Percentiles rank a stretch among this genome's conserved stretches.
Conservation (phyloP, 2,797 vertebrate species). For the Ibycter americanus region DNA sequence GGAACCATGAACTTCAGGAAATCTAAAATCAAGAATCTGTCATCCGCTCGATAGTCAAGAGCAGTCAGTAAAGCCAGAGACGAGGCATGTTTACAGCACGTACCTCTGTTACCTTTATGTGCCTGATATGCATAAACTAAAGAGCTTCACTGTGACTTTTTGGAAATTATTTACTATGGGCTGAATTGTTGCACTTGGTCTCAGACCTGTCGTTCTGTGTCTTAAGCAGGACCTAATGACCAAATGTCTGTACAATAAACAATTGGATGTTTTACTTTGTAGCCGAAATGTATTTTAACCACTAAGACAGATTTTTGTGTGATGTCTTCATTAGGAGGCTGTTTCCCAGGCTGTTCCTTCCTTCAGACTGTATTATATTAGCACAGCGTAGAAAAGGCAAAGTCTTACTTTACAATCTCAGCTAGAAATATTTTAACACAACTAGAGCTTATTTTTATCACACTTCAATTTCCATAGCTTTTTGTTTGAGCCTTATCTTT, state of each 20-base stretch:
- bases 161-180: background rate
- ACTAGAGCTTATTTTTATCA: constrained; percentile 37
- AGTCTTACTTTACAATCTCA: background rate
- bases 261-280: background rate
- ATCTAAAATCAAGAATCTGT: background rate
- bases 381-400: background rate
- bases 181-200: background rate
- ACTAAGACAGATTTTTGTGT: background rate
- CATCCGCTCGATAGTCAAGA: background rate
- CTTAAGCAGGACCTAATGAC: background rate
- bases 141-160: background rate
- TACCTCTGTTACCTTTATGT: background rate
- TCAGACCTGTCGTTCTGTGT: background rate
- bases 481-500: constrained; percentile 35
- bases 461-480: constrained; percentile 25
- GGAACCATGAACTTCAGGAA: background rate
- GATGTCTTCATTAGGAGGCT: background rate
- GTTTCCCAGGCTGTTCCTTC: background rate
- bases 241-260: background rate
- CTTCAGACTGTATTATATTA: background rate
- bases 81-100: background rate
- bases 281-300: background rate
- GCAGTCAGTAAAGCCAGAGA: background rate
- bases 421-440: constrained; percentile 38
- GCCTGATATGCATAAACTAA: background rate